These are phyloP conservation scores for Allygus modestus DNA, from an alignment of 2,888 invertebrate genomes.

Conservation along the genomic window DNA sequence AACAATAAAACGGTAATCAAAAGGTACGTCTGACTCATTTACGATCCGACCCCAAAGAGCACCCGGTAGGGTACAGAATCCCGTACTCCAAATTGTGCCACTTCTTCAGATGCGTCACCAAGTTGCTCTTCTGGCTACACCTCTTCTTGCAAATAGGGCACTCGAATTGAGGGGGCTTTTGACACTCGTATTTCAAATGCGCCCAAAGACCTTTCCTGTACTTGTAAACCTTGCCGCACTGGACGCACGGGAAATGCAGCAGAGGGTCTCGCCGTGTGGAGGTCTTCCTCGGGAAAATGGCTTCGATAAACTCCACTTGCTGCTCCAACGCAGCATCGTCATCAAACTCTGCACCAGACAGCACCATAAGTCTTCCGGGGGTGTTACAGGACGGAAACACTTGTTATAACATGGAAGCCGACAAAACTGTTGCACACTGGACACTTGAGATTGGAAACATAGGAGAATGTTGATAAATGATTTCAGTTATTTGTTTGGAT, in stretches of 20 bases:
- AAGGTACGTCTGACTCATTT: background rate
- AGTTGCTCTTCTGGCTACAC: slow-evolving; percentile 51
- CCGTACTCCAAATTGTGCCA: slow-evolving; percentile 55
- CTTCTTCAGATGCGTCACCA: slow-evolving; percentile 61
- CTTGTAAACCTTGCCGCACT: slow-evolving; percentile 71
- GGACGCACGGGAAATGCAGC: slow-evolving; percentile 60
- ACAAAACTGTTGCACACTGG: too few species aligned
- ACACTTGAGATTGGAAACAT: too few species aligned
- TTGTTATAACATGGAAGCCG: too few species aligned
- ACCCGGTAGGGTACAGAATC: slow-evolving; percentile 34
- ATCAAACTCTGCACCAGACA: slow-evolving; percentile 26
- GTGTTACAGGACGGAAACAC: background rate
- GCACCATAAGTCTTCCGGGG: background rate
- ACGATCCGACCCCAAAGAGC: slow-evolving; percentile 22
- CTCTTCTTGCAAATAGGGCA: slow-evolving; percentile 70
- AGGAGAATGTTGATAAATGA: too few species aligned
- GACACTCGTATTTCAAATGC: slow-evolving; percentile 72
- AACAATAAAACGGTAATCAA: background rate
- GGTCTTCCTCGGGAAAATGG: background rate
- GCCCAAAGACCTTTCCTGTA: slow-evolving; percentile 67
- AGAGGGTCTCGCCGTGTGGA: background rate
- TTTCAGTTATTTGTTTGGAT: too few species aligned
- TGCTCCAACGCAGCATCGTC: slow-evolving; percentile 30
- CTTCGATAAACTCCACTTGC: slow-evolving; percentile 47
- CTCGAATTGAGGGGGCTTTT: slow-evolving; percentile 72